A percentile compares a stretch with the other conserved stretches of the same genome.
phyloP scores from a whole-genome alignment of 2,888 invertebrate genomes.

The Branchipolynoe longqiensis region DNA sequence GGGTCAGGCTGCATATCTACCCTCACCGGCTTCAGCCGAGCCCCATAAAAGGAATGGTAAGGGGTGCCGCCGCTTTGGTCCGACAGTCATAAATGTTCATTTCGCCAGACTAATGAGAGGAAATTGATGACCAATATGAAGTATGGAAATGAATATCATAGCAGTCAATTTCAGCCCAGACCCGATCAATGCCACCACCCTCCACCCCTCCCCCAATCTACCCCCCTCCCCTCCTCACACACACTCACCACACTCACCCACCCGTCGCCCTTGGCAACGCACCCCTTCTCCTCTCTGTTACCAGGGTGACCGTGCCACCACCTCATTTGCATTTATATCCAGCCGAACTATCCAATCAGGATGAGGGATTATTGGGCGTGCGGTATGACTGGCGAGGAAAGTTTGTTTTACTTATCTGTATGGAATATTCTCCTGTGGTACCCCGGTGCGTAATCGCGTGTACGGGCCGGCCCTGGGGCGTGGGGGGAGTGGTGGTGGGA shows the following conservation, averaged over 20 bases:
- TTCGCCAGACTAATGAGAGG: constrained; percentile 54
- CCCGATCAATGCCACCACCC: constrained; percentile 36
- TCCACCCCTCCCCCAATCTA: too few species aligned
- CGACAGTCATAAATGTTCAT: constrained; percentile 51
- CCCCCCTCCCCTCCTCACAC: too few species aligned
- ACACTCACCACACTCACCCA: too few species aligned
- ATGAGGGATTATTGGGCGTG: constrained; percentile 47
- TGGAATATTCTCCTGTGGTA: constrained; percentile 30
- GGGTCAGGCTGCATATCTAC: constrained; percentile 32
- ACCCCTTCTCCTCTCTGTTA: too few species aligned
- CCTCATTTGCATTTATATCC: constrained; percentile 57
- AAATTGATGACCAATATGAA: constrained; percentile 56
- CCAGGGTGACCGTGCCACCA: constrained; percentile 32
- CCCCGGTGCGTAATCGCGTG: not conserved
- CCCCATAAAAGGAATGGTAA: constrained; percentile 40
- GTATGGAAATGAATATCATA: constrained; percentile 57
- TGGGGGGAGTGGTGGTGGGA: too few species aligned
- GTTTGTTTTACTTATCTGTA: constrained; percentile 49
- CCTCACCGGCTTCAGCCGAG: not conserved
- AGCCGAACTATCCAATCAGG: constrained; percentile 47
- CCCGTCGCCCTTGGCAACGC: constrained; percentile 36
- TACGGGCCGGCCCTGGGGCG: not conserved
- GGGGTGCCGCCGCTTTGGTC: constrained; percentile 50
- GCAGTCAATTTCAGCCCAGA: constrained; percentile 48
- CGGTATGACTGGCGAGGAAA: constrained; percentile 49